Percentiles rank a stretch among this genome's conserved stretches.
Evolutionary conservation across 2,888 invertebrate species (phyloP).

Genomic region (Lycocerus yunnanus): DNA sequence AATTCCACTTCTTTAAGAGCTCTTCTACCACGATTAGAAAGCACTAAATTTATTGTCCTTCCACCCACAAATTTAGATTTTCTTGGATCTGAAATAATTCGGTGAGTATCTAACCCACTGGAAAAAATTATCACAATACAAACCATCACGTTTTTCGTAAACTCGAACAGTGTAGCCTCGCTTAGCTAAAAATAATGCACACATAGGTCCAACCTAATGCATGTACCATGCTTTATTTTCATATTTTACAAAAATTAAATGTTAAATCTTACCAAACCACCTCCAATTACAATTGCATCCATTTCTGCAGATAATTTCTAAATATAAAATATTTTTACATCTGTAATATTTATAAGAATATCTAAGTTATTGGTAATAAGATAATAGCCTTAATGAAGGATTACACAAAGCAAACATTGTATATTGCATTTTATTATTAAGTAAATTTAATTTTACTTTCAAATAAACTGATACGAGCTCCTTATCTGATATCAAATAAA

Average conservation of each 20-base stretch:
- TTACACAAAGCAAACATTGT: no score
- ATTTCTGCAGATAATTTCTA: background rate
- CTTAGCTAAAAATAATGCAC: conserved; percentile 83
- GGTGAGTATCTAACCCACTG: background rate
- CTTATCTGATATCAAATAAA: no score
- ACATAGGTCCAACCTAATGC: conserved; percentile 78
- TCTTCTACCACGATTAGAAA: conserved; percentile 84
- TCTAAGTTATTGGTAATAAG: no score
- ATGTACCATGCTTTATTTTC: background rate
- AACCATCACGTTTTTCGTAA: conserved; percentile 88
- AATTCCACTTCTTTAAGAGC: conserved; percentile 82
- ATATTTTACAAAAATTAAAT: background rate
- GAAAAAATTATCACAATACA: conserved; percentile 34
- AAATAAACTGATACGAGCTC: no score
- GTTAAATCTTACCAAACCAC: conserved; percentile 68
- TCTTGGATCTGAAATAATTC: conserved; percentile 73
- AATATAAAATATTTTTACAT: no score
- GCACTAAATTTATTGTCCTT: conserved; percentile 90
- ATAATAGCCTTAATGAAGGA: no score
- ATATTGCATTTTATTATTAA: no score
- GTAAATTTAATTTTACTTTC: no score
- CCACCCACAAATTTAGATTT: conserved; percentile 73
- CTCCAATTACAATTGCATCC: conserved; percentile 61
- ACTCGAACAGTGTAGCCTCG: conserved; percentile 81
- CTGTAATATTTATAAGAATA: no score